Conservation (phyloP, 2,888 invertebrate species). For the Pharmacophagus antenor region DNA sequence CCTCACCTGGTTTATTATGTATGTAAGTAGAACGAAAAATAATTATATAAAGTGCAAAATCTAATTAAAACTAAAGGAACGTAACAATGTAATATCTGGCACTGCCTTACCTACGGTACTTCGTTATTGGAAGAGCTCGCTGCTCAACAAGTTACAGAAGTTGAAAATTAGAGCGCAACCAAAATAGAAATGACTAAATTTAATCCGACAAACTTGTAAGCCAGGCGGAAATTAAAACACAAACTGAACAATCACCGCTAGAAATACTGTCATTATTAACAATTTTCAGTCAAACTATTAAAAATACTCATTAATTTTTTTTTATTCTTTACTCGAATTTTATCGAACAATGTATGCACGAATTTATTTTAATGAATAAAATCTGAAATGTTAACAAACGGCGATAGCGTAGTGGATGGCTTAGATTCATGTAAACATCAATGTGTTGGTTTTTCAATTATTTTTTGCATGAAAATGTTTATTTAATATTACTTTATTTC, state of each 20-base stretch:
- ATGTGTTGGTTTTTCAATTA: too few relatives aligned
- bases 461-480: too few relatives aligned
- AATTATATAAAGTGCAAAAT: conserved; percentile 13
- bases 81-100: conserved; percentile 23
- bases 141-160: conserved; percentile 29
- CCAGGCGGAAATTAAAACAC: conserved; percentile 29
- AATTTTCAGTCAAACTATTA: background rate
- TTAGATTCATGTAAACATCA: background rate
- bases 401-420: background rate
- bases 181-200: conserved; percentile 31
- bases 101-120: conserved; percentile 15
- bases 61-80: conserved; percentile 26
- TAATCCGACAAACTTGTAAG: conserved; percentile 25
- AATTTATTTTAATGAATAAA: background rate
- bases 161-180: conserved; percentile 31
- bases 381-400: background rate
- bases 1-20: too few relatives aligned
- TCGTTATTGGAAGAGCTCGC: conserved; percentile 28
- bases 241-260: conserved; percentile 13
- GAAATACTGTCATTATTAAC: conserved; percentile 6
- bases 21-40: background rate
- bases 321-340: too few relatives aligned
- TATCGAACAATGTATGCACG: too few relatives aligned
- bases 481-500: too few relatives aligned
- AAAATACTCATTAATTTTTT: too few relatives aligned